Conservation (phyloP, 2,888 invertebrate genomes). For the Aethes cnicana region DNA sequence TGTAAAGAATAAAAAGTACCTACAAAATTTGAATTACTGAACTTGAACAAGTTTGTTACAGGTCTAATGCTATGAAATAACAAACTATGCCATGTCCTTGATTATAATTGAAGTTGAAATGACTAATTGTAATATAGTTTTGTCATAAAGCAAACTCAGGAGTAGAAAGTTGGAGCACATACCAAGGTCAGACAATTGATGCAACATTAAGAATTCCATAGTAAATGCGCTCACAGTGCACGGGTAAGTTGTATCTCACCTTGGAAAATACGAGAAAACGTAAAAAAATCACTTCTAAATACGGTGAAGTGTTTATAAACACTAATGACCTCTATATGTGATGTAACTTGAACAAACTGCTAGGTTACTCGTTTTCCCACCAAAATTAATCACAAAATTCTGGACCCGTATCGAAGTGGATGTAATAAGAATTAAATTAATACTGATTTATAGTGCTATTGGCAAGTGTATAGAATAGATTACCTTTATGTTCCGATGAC, state of each 20-base stretch:
- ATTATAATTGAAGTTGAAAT: no score
- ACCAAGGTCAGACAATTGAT: conserved; percentile 29
- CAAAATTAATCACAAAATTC: conserved; percentile 53
- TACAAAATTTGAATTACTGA: no score
- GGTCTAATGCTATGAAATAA: no score
- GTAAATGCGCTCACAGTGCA: conserved; percentile 6
- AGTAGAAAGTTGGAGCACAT: conserved; percentile 21
- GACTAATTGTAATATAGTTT: no score
- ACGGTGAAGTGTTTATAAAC: conserved; percentile 74
- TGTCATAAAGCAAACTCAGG: background rate
- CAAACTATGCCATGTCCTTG: no score
- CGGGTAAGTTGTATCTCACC: background rate
- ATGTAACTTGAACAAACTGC: conserved; percentile 66
- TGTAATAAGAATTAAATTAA: conserved; percentile 2
- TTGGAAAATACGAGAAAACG: conserved; percentile 28
- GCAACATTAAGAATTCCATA: conserved; percentile 17
- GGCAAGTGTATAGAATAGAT: conserved; percentile 39
- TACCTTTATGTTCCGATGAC: conserved; percentile 70
- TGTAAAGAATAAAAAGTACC: no score
- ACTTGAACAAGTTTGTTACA: no score
- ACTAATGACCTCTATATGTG: conserved; percentile 72
- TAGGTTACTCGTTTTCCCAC: conserved; percentile 79
- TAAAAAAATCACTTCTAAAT: conserved; percentile 43
- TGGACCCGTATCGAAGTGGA: conserved; percentile 25
- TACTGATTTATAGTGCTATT: conserved; percentile 5